Conservation (phyloP, 2,113 vertebrate species). For the Eolophus roseicapilla region DNA sequence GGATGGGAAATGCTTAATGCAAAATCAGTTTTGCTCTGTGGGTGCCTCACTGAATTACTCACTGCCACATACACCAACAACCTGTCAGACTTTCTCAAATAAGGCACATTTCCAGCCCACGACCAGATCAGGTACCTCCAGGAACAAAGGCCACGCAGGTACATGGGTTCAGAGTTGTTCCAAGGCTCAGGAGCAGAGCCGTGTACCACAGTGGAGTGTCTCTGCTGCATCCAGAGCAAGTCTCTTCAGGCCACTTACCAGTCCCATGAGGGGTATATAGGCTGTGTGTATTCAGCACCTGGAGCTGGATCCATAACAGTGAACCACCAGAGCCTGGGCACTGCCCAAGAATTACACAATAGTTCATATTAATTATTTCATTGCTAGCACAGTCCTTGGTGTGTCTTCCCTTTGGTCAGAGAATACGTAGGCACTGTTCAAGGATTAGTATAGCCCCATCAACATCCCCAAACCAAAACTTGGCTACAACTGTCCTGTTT, state of each 20-base stretch:
- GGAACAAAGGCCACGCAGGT: not conserved
- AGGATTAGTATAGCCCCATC: not conserved
- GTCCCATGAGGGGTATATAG: not conserved
- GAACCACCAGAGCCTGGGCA: not conserved
- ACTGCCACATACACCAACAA: not conserved
- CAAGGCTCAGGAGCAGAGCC: not conserved
- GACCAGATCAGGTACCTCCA: not conserved
- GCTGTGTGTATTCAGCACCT: not conserved
- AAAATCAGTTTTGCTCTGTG: not conserved
- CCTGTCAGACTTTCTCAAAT: not conserved
- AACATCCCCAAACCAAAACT: not conserved
- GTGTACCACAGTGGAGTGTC: fast-evolving
- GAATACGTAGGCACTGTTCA: not conserved
- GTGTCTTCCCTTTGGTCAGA: not conserved
- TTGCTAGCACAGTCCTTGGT: no score
- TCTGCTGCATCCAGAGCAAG: not conserved
- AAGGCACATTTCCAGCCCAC: not conserved
- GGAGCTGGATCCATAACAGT: not conserved
- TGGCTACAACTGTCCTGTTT: not conserved
- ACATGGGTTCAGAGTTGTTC: not conserved
- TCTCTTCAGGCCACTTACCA: not conserved
- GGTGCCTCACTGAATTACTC: not conserved
- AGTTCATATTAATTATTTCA: not conserved
- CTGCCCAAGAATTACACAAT: not conserved
- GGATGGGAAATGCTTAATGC: not conserved